Evolutionary conservation across 2,113 vertebrate genomes (phyloP), one percentile per base, ranked within the genome.

Genomic region (Oostethus manadensis): DNA sequence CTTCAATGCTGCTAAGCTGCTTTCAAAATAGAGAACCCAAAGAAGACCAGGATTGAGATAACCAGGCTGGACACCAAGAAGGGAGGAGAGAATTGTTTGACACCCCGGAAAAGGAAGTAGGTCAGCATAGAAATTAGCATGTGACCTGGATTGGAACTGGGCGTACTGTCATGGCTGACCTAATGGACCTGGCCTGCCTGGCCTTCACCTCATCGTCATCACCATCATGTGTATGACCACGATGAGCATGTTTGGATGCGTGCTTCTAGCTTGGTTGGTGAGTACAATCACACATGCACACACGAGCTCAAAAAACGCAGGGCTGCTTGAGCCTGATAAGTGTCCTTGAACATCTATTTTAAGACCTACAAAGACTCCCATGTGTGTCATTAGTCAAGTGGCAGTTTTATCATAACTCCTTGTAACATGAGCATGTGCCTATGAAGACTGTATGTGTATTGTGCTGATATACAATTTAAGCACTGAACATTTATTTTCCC

Each of bases 151-250:
- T 64, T 1, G 29, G 29, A 2, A 26, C 23, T 26, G 23, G 23
- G 3, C 23, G 23, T 33, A 33, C 29, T 33, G 38, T 42, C 38
- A 42, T 42, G 38, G 38, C 38, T 14, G 38, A 42, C 38, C 38
- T 14, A 0, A 13, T 42, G 38, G 38, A 42, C 38, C 38, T 13
- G 13, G 38, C 38, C 38, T 42, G 13, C 38, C 13, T 3, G 13
- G 38, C 38, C 3, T 42, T 4, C 13, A 42, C 38, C 38, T 42
- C 13, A 10, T 42, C 38, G 38, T 14, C 38, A 42, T 42, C 18
- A 20, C 74, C 69, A 66, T 59, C 79, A 88, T 88, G 88, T 90
- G 89, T 73, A 74, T 89, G 78, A 88, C 84, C 46, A 40, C 86
- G 84, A 76, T 88, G 74, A 88, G 89, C 77, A 72, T 88, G 72